phyloP scores from a whole-genome alignment of 1,140 invertebrate genomes.

The Hypothenemus hampei region DNA sequence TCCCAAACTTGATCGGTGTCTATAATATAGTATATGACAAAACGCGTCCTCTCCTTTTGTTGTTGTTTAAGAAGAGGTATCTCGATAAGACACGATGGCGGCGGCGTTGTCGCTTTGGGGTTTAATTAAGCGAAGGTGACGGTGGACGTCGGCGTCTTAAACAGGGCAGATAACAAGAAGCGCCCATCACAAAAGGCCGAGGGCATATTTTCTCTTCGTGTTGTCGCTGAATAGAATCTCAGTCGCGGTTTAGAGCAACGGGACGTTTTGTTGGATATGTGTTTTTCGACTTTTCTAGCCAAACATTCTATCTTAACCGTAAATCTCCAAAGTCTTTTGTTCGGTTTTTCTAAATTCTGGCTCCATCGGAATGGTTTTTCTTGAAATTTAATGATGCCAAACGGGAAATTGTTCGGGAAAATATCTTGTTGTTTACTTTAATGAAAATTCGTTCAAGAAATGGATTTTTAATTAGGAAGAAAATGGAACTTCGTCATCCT shows the following conservation, averaged over 20 bases:
- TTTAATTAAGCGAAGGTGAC: constrained; percentile 35
- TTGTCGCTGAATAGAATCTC: too few relatives aligned
- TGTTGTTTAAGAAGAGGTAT: too few relatives aligned
- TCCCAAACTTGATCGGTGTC: too few relatives aligned
- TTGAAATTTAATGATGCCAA: constrained; percentile 21
- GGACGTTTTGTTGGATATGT: constrained; percentile 28
- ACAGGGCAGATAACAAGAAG: constrained; percentile 30
- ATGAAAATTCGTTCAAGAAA: too few relatives aligned
- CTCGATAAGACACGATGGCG: too few relatives aligned
- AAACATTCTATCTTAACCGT: constrained; percentile 4
- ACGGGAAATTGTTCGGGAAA: constrained; percentile 1
- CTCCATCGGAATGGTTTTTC: constrained; percentile 11
- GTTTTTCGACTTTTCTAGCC: background rate
- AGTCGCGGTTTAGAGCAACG: too few relatives aligned
- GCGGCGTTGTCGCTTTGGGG: constrained; percentile 29
- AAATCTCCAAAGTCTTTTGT: constrained; percentile 22
- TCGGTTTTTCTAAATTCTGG: constrained; percentile 19
- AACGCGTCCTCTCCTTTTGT: too few relatives aligned
- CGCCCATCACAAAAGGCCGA: constrained; percentile 26
- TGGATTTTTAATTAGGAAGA: too few relatives aligned
- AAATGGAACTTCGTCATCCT: too few relatives aligned
- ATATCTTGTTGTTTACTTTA: too few relatives aligned
- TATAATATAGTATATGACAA: too few relatives aligned
- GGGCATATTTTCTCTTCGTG: constrained; percentile 24
- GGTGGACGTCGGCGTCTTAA: constrained; percentile 31